Base-by-base conservation (phyloP, 2,797 vertebrate genomes). In the Odontamblyopus rebecca region DNA sequence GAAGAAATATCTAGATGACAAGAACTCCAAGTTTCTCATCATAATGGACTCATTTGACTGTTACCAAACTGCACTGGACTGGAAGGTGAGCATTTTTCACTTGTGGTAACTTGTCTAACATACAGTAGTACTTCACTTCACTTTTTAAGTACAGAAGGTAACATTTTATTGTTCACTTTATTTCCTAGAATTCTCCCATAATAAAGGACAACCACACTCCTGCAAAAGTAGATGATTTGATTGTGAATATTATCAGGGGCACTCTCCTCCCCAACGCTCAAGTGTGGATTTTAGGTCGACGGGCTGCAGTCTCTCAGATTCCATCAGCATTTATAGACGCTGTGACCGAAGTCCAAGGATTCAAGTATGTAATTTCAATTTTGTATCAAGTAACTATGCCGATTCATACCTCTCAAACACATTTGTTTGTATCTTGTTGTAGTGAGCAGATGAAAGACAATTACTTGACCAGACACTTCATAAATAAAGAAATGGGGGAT, bases 161-260 rank as follows among this genome's bases (percentile, higher is more conserved):
- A 15, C 50, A 16, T 44, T 29, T 50, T 18, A 66, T 12, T 23
- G 0, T 12, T 26, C 0, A n/a, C 8, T 38, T 41, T 63, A 26
- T 23, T 44, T 26, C 12, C 71, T 70, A 94, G 89, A 86, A 83
- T 27, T 77, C 90, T 59, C 84, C 81, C 0, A 80, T 62, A 0
- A 41, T 94, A 48, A 75, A 50, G 0, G 87, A 87, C 77, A 70
- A 73, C 9, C 0, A 35, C 16, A 63, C 67, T 2, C 30, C 29
- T n/a, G 87, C 90, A 1, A 74, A 76, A 4, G 53, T 76, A 0
- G 85, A 91, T 0, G 72, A 65, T 44, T 69, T 95, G 69, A 70
- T 94, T 13, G 92, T 93, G 0, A 94, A 94, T 35, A 74, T 95
- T 29, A 82, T 95, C 71, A 82, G 88, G 41, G 93, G 94, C 0